phyloP scores from a whole-genome alignment of 2,888 invertebrate genomes.

The Hypercompe scribonia region DNA sequence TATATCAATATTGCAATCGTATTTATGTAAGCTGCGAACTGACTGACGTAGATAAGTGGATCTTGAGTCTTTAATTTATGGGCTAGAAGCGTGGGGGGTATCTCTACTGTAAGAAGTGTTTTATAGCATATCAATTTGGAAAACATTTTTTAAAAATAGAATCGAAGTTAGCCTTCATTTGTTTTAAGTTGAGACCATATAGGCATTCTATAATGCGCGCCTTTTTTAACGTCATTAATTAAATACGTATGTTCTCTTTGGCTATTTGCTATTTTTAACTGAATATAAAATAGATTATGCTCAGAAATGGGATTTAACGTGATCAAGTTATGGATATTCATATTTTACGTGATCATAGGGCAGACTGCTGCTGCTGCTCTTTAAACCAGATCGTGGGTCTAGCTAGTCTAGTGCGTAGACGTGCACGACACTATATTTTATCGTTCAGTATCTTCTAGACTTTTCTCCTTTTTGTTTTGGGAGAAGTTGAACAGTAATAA shows the following conservation, averaged over 20 bases:
- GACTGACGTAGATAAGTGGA: not conserved
- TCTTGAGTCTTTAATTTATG: not conserved
- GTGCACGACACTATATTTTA: not conserved
- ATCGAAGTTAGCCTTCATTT: no score
- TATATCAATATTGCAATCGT: constrained; percentile 37
- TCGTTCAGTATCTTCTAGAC: not conserved
- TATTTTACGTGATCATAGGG: no score
- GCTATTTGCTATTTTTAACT: not conserved
- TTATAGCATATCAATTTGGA: not conserved
- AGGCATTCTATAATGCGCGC: no score
- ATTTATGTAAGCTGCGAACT: constrained; percentile 14
- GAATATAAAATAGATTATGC: no score
- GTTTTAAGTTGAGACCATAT: no score
- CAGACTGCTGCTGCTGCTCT: not conserved
- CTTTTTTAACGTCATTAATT: no score
- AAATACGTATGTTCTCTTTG: no score
- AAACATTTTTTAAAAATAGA: not conserved
- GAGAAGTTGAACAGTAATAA: no score
- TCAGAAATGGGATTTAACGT: no score
- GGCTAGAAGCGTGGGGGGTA: not conserved
- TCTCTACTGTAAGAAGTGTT: not conserved
- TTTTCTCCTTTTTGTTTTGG: no score
- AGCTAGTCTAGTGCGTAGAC: not conserved
- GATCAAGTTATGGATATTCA: no score
- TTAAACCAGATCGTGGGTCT: not conserved